Evolutionary conservation across 2,888 invertebrate genomes (phyloP), one percentile per base, ranked within the genome.

Genomic region (Calliphora vomitoria): DNA sequence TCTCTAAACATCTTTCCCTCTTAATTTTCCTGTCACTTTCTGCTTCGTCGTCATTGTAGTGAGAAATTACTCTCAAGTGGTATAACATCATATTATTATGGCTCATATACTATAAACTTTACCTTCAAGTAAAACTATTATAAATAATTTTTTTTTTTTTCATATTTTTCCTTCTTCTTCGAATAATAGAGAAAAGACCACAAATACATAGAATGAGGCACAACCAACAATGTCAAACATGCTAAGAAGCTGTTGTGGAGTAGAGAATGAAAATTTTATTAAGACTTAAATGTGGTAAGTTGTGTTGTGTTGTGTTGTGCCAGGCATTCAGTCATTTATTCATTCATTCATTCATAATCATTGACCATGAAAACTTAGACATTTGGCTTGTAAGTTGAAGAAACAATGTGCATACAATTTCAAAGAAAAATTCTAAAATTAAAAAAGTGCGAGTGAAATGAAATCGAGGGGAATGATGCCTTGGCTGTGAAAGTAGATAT

Each of bases 351-450:
- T 75, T 81, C 53, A 62, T 55, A 85, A 75, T 76, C 81, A 82
- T 62, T 87, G 85, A 85, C 84, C 87, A 87, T 87, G 87, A 84
- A 87, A 87, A 81, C 74, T 55, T 62, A 78, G 68, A 82, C 66
- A 68, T 82, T 66, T 82, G 15, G 53, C 41, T 72, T 62, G 53
- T 53, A 25, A 66, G 4, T 55, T 44, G 10, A 38, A 18, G 31
- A 66, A 66, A 66, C 50, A 74, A 35, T 31, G 35, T n/a, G 31
- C 6, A 62, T 35, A 62, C 25, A 75, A 44, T 53, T 20, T 53
- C 53, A 78, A 55, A 55, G 20, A 18, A 20, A 55, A 79, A 79
- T 68, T 68, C 10, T 50, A 31, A 41, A 64, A 76, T 38, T 53
- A 64, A 64, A 41, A 35, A 68, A 78, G 13, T 18, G 44, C 78